phyloP scores from a whole-genome alignment of 2,113 vertebrate species.

The Platycercus adscitus region DNA sequence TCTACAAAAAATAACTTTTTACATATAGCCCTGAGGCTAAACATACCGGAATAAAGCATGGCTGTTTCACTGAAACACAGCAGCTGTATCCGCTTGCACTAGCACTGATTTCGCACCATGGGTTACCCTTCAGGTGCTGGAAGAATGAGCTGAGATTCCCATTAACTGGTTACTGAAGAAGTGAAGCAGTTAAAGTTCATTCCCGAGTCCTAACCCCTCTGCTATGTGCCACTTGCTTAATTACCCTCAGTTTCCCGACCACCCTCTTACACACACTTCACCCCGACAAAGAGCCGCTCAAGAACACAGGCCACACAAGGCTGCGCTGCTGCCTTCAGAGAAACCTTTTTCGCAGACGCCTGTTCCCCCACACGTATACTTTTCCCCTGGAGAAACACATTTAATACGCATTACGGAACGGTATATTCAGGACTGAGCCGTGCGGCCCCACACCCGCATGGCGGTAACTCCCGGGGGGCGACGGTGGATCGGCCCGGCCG shows the following conservation, averaged over 20 bases:
- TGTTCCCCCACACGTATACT: rapidly evolving
- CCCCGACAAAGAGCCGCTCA: not conserved
- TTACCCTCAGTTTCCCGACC: not conserved
- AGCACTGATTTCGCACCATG: not conserved
- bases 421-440: rapidly evolving
- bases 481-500: not conserved
- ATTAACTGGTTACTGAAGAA: not conserved
- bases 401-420: rapidly evolving
- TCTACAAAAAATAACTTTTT: slow-evolving; percentile 22
- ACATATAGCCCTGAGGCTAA: not conserved
- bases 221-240: rapidly evolving
- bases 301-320: not conserved
- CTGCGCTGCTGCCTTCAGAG: not conserved
- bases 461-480: rapidly evolving
- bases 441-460: not conserved
- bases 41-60: not conserved
- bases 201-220: not conserved
- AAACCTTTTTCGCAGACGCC: rapidly evolving
- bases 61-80: not conserved
- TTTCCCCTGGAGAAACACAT: rapidly evolving
- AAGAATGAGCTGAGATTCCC: rapidly evolving
- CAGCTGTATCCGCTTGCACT: not conserved
- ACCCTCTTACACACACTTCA: not conserved
- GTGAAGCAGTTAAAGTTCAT: rapidly evolving
- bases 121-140: not conserved